Evolutionary conservation across 2,888 invertebrate genomes (phyloP).

Genomic region (Coremacera marginata): DNA sequence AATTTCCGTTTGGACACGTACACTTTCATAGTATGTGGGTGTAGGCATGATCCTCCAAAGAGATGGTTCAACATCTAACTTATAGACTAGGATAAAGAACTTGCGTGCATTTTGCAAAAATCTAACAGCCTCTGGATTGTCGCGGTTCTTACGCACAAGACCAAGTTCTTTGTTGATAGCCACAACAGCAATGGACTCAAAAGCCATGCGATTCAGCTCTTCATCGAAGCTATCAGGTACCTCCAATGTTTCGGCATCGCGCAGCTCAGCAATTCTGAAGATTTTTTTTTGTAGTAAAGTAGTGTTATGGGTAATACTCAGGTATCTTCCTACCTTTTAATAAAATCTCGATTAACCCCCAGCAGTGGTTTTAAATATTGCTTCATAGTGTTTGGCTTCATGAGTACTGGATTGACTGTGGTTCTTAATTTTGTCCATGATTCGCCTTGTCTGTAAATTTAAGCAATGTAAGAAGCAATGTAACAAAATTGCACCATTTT

Average conservation of each 20-base stretch:
- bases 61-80: conserved; percentile 63
- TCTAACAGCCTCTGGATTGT: conserved; percentile 49
- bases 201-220: conserved; percentile 72
- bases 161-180: conserved; percentile 66
- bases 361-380: neutral
- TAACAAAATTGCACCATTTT: neutral
- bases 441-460: neutral
- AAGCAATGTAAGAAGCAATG: neutral
- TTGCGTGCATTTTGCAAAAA: conserved; percentile 47
- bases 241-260: conserved; percentile 57
- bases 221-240: conserved; percentile 70
- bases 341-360: neutral
- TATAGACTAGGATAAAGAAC: conserved; percentile 48
- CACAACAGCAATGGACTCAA: conserved; percentile 71
- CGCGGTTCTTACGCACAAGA: conserved; percentile 50
- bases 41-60: conserved; percentile 61
- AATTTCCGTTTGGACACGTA: conserved; percentile 53
- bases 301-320: neutral
- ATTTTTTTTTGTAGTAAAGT: too few relatives aligned
- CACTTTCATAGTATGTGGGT: conserved; percentile 57
- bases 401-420: neutral
- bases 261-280: conserved; percentile 63
- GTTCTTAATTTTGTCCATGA: neutral
- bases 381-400: neutral
- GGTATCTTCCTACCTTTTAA: neutral